These are phyloP conservation scores for Rhingia campestris DNA, from an alignment of 2,888 invertebrate species.

Conservation along the genomic window DNA sequence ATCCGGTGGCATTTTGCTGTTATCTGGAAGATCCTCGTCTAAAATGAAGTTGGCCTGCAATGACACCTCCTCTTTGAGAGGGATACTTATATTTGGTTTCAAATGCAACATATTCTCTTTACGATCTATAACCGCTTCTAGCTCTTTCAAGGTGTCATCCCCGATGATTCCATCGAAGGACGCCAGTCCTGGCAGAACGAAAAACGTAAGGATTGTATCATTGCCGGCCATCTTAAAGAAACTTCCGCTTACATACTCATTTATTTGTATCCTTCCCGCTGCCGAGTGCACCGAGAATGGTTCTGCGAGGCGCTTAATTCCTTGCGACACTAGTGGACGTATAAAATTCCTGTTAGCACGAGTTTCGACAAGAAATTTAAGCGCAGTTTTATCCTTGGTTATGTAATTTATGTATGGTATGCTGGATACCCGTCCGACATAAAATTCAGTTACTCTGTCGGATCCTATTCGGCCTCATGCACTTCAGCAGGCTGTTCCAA, in stretches of 20 bases:
- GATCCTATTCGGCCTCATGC: not conserved
- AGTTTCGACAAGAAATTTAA: too few relatives aligned
- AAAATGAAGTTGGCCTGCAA: not conserved
- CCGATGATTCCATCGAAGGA: constrained; percentile 30
- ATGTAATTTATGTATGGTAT: constrained; percentile 8
- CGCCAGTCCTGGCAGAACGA: constrained; percentile 3
- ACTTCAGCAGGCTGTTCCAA: not conserved
- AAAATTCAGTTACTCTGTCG: constrained; percentile 10
- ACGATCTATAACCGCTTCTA: constrained; percentile 8
- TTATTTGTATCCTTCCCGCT: not conserved
- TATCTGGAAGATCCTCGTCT: not conserved
- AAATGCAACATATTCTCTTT: constrained; percentile 1
- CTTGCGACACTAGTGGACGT: not conserved
- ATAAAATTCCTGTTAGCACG: too few relatives aligned
- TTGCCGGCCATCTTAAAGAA: constrained; percentile 1
- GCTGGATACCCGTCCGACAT: constrained; percentile 16
- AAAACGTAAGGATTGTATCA: constrained; percentile 1
- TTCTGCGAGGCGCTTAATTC: constrained; percentile 4
- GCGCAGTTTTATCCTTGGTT: not conserved
- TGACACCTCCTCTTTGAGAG: constrained; percentile 42
- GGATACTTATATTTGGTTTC: not conserved
- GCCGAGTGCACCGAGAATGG: constrained; percentile 9
- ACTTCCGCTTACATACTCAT: not conserved
- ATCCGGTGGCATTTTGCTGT: not conserved
- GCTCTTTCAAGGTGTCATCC: constrained; percentile 17